Percentiles rank a stretch among this genome's conserved stretches.
Evolutionary conservation across 2,888 invertebrate species (phyloP).

Genomic region (Phanerotoma sp.): DNA sequence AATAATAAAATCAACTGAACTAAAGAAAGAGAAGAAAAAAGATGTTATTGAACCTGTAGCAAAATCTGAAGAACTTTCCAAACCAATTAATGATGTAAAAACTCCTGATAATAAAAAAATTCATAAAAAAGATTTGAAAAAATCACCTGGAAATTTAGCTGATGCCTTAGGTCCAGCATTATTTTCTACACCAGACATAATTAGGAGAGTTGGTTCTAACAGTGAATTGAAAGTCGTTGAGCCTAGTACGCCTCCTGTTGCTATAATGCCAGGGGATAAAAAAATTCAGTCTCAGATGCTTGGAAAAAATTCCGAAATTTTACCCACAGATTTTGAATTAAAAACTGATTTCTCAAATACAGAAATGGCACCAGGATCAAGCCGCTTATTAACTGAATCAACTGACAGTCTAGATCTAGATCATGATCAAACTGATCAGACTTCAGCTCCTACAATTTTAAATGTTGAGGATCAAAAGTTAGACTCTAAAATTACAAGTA

Average conservation of each 20-base stretch:
- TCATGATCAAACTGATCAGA: not conserved
- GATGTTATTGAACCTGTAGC: slow-evolving; percentile 19
- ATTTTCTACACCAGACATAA: slow-evolving; percentile 79
- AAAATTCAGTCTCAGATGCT: not conserved
- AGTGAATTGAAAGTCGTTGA: slow-evolving; percentile 56
- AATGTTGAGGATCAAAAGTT: slow-evolving; percentile 31
- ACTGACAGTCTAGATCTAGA: not conserved
- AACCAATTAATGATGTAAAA: slow-evolving; percentile 35
- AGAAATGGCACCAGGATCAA: slow-evolving; percentile 4
- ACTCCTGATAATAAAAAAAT: slow-evolving; percentile 44
- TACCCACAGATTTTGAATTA: not conserved
- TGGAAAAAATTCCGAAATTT: not conserved
- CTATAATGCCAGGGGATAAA: not conserved
- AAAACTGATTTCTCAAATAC: slow-evolving; percentile 5
- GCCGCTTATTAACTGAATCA: slow-evolving; percentile 2
- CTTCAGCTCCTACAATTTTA: not conserved
- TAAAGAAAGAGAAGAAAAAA: slow-evolving; percentile 49
- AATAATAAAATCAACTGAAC: no score
- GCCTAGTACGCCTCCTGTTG: slow-evolving; percentile 40
- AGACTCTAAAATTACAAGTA: slow-evolving; percentile 37
- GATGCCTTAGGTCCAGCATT: slow-evolving; percentile 64
- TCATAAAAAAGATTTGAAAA: slow-evolving; percentile 58
- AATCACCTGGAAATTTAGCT: slow-evolving; percentile 64
- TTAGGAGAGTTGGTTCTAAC: slow-evolving; percentile 66
- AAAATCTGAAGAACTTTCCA: slow-evolving; percentile 36